These are phyloP conservation scores for Pollimyrus isidori DNA, from an alignment of 2,113 vertebrate species.

Conservation along the genomic window DNA sequence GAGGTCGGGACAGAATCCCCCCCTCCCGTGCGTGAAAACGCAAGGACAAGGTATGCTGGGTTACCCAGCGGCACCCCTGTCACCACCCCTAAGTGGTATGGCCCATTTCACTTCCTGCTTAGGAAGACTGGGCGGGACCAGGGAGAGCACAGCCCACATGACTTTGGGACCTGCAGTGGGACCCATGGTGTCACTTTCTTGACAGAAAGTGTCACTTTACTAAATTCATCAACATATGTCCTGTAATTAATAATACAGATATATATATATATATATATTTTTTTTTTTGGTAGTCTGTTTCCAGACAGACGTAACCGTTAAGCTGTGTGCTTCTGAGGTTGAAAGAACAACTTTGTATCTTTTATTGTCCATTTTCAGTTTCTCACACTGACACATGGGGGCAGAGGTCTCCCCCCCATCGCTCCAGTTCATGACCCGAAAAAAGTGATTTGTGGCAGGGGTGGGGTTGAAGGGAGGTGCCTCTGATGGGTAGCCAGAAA, in stretches of 20 bases:
- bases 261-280: no score
- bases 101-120: not conserved
- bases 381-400: not conserved
- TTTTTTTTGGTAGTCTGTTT: slow-evolving; percentile 39
- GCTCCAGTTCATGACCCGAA: slow-evolving; percentile 38
- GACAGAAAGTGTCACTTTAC: not conserved
- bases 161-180: slow-evolving; percentile 8
- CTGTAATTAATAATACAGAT: slow-evolving; percentile 17
- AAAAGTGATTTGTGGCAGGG: not conserved
- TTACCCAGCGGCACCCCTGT: not conserved
- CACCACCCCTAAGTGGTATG: not conserved
- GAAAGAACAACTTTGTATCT: slow-evolving; percentile 15
- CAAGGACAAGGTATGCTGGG: not conserved
- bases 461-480: not conserved
- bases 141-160: not conserved
- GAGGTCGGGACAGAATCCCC: not conserved
- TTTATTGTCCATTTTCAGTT: not conserved
- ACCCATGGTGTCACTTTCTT: not conserved
- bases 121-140: not conserved
- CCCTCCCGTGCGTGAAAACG: not conserved
- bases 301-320: slow-evolving; percentile 31
- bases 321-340: slow-evolving; percentile 63
- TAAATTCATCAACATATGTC: slow-evolving; percentile 26
- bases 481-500: not conserved
- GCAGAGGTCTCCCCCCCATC: slow-evolving; percentile 6